phyloP scores from a whole-genome alignment of 2,888 invertebrate genomes.

The Caenorhabditis becei region DNA sequence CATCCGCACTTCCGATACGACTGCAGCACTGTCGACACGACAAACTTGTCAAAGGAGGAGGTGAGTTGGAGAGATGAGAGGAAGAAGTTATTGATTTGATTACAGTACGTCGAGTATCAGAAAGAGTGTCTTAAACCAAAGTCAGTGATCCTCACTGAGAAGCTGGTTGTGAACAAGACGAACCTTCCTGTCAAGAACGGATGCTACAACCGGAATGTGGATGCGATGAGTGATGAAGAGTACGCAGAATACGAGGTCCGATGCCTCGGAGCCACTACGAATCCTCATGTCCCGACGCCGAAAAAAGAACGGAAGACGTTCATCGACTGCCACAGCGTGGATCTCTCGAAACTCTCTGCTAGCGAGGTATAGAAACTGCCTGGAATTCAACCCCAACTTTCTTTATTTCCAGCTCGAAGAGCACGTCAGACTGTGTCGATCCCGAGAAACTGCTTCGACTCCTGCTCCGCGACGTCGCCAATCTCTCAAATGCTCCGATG shows the following conservation, averaged over 20 bases:
- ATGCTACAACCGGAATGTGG: conserved; percentile 46
- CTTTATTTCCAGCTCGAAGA: conserved; percentile 40
- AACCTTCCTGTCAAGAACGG: conserved; percentile 11
- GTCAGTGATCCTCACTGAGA: conserved; percentile 12
- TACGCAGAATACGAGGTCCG: conserved; percentile 33
- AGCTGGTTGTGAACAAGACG: conserved; percentile 17
- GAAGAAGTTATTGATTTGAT: not conserved
- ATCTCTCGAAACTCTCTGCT: conserved; percentile 37
- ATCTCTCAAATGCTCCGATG: conserved; percentile 41
- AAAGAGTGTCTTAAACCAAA: conserved; percentile 19
- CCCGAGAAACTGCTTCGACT: conserved; percentile 37
- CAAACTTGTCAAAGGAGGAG: conserved; percentile 31
- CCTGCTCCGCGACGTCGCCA: conserved; percentile 40
- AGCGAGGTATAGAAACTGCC: conserved; percentile 8
- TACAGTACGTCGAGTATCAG: conserved; percentile 42
- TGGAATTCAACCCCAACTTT: not conserved
- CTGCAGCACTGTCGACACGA: conserved; percentile 36
- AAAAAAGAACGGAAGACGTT: conserved; percentile 10
- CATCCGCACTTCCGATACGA: conserved; percentile 45
- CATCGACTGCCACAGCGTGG: conserved; percentile 44
- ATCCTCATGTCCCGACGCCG: not conserved
- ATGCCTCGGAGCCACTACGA: conserved; percentile 21
- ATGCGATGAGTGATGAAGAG: conserved; percentile 41
- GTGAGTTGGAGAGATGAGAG: not conserved
- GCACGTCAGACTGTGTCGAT: conserved; percentile 27